Percentiles rank a stretch among this genome's conserved stretches.
Evolutionary conservation across 92 coral and sea anemone genomes (phyloP).

Genomic region (Epizoanthus illoricatus): DNA sequence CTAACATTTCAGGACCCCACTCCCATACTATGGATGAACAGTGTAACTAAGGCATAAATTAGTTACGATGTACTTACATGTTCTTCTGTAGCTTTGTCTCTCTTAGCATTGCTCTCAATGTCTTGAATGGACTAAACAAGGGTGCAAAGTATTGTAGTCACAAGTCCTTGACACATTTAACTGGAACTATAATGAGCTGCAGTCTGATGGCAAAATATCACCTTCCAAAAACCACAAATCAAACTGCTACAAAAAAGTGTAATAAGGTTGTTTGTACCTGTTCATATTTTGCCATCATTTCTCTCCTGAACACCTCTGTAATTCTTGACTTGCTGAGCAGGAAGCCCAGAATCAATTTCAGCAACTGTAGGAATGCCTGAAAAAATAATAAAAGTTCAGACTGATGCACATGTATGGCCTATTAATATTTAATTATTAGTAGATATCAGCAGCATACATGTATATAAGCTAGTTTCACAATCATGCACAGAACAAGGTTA

Average conservation of each 20-base stretch:
- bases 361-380: slow-evolving; percentile 84
- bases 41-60: no score
- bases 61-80: slow-evolving; percentile 45
- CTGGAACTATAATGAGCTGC: neutral
- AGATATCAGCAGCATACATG: no score
- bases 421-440: neutral
- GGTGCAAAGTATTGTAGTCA: no score
- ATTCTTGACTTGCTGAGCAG: slow-evolving; percentile 83
- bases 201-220: no score
- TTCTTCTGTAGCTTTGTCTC: slow-evolving; percentile 73
- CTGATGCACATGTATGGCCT: neutral
- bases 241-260: neutral
- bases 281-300: slow-evolving; percentile 82
- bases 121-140: slow-evolving; percentile 74
- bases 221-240: neutral
- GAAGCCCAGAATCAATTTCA: slow-evolving; percentile 83
- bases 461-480: no score
- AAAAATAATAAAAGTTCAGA: neutral
- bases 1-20: no score
- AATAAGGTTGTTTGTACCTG: slow-evolving; percentile 55
- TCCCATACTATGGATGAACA: no score
- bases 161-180: neutral
- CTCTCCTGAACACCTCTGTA: slow-evolving; percentile 83
- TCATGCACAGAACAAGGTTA: no score
- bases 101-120: slow-evolving; percentile 71